Percentiles rank a stretch among this genome's conserved stretches.
phyloP scores from a whole-genome alignment of 2,888 invertebrate genomes.

The Tinea semifulvella region DNA sequence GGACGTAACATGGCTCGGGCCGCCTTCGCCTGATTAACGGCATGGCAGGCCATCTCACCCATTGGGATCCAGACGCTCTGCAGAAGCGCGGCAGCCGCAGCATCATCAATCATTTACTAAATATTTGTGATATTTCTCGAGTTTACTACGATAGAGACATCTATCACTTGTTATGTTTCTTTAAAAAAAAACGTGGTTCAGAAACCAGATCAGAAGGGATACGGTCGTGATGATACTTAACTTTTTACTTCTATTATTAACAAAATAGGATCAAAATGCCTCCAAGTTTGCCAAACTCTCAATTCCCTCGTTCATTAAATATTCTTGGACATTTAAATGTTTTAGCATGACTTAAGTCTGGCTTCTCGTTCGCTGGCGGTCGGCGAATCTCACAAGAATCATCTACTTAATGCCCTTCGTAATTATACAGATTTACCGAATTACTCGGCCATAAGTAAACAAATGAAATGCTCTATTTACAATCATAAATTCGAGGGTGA shows the following conservation, averaged over 20 bases:
- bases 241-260: constrained; percentile 4
- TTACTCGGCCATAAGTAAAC: constrained; percentile 66
- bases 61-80: no score
- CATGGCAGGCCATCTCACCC: no score
- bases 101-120: no score
- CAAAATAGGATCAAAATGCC: constrained; percentile 5
- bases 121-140: no score
- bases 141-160: no score
- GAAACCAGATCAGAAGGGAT: no score
- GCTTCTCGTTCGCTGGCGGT: constrained; percentile 39
- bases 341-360: constrained; percentile 53
- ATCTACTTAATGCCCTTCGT: constrained; percentile 56
- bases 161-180: no score
- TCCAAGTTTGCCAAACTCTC: constrained; percentile 2
- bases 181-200: no score
- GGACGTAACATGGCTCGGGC: no score
- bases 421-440: constrained; percentile 66
- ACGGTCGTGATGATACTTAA: no score
- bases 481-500: constrained; percentile 47
- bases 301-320: constrained; percentile 13
- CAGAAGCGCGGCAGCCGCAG: no score
- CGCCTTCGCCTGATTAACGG: no score
- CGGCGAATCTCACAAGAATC: constrained; percentile 44
- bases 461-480: constrained; percentile 59
- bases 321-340: constrained; percentile 58